Evolutionary conservation across 2,888 invertebrate species (phyloP).

Genomic region (Dynastes grantii): DNA sequence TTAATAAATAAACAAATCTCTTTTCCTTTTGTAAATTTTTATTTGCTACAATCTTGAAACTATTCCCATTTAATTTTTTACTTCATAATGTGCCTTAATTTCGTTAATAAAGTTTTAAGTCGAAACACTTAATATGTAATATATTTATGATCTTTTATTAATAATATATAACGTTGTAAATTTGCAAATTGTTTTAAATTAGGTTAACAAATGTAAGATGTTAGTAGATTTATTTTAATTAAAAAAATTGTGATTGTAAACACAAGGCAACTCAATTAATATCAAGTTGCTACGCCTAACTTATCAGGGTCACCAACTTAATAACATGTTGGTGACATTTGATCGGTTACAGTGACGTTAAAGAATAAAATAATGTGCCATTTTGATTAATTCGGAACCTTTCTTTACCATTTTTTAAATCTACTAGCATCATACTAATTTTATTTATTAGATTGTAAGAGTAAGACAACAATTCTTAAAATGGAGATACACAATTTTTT

Average conservation of each 20-base stretch:
- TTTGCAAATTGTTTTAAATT: slow-evolving; percentile 22
- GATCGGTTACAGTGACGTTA: background rate
- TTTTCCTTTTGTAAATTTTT: background rate
- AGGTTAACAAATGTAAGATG: background rate
- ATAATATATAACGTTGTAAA: slow-evolving; percentile 32
- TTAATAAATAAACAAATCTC: background rate
- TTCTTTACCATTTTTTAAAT: background rate
- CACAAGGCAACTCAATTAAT: too few species aligned
- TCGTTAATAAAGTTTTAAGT: background rate
- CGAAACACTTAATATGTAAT: slow-evolving; percentile 2
- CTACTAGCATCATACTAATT: slow-evolving; percentile 16
- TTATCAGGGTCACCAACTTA: background rate
- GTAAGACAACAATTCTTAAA: background rate
- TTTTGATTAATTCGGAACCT: background rate
- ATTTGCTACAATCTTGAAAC: background rate
- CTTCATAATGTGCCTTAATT: slow-evolving; percentile 24
- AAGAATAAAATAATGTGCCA: background rate
- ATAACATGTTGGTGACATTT: background rate
- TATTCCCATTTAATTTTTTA: background rate
- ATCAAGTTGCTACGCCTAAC: background rate
- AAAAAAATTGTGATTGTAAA: background rate
- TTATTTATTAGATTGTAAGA: background rate
- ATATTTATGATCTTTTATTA: background rate
- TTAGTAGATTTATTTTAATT: background rate
- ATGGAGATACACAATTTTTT: slow-evolving; percentile 6